Base-by-base conservation (phyloP, 2,888 invertebrate genomes). In the Xestia rhomboidea region DNA sequence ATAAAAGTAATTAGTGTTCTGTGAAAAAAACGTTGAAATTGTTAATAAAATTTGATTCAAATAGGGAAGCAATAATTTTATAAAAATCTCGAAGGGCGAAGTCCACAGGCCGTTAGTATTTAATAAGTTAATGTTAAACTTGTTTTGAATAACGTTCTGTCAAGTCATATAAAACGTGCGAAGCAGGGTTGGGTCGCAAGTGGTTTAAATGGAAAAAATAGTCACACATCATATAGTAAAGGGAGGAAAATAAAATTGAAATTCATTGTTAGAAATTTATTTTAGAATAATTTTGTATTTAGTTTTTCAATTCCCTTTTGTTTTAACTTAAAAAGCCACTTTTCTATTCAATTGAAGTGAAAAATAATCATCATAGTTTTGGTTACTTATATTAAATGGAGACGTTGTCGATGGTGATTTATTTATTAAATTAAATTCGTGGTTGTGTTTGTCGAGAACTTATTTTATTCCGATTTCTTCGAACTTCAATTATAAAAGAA, bases 301-400 rank as follows among this genome's bases (percentile, higher is more conserved):
- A 10, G 7, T 38, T 77, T 44, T 69, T 30, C 15, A 49, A 72
- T 60, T 76, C 18, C 4, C 30, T 34, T 76, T 76, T 30, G 18
- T 62, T 62, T n/a, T n/a, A 38, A 49, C 46, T 76, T 57, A 68
- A 86, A 77, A 24, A 51, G 2, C 24, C 24, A 54, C 60, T 70
- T 73, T 73, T 70, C 82, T 54, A 51, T 64, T 73, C 18, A 24
- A 73, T 38, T 68, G 15, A 44, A 30, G 11, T 51, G 38, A 73
- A 73, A 76, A 76, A 60, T 67, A 13, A 51, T 75, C 24, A 34
- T n/a, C 27, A 10, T 15, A 64, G 15, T 41, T 62, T 41, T 49
- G 4, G 41, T 51, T 44, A 15, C n/a, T 11, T 38, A 30, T 54
- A 63, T 41, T 60, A 77, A 76, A 44, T 75, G 13, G 15, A 44